Evolutionary conservation across 2,113 vertebrate species (phyloP).

Genomic region (Laticauda colubrina): DNA sequence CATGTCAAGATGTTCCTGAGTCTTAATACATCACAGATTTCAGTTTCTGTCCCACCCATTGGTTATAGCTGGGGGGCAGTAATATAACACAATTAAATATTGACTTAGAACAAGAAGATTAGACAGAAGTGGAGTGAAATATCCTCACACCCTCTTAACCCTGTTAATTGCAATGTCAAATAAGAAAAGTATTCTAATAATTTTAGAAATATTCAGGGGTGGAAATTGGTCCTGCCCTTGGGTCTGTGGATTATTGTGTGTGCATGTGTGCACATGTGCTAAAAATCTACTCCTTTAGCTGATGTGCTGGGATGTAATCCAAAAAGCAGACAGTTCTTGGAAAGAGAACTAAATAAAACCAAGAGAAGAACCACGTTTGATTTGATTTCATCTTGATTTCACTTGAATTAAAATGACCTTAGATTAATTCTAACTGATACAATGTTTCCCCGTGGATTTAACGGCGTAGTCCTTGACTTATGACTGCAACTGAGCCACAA

Average conservation of each 20-base stretch:
- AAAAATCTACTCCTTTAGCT: neutral
- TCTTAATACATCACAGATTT: neutral
- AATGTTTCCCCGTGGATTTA: neutral
- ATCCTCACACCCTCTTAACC: neutral
- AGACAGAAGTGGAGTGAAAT: too few species aligned
- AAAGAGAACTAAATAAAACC: neutral
- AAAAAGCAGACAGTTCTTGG: neutral
- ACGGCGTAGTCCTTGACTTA: neutral
- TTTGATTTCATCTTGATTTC: neutral
- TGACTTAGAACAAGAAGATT: neutral
- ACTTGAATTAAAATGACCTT: neutral
- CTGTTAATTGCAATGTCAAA: neutral
- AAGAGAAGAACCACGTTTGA: neutral
- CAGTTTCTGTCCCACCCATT: neutral
- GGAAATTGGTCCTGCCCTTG: fast-evolving
- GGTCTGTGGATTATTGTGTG: neutral
- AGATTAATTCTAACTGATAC: neutral
- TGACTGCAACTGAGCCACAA: neutral
- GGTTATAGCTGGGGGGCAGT: neutral
- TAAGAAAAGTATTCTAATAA: neutral
- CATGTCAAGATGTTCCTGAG: neutral
- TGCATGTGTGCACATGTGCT: neutral
- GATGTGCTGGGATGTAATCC: neutral
- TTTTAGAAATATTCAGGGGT: neutral
- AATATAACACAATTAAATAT: neutral